Evolutionary conservation across 2,113 vertebrate genomes (phyloP).

Genomic region (Regulus satrapa): DNA sequence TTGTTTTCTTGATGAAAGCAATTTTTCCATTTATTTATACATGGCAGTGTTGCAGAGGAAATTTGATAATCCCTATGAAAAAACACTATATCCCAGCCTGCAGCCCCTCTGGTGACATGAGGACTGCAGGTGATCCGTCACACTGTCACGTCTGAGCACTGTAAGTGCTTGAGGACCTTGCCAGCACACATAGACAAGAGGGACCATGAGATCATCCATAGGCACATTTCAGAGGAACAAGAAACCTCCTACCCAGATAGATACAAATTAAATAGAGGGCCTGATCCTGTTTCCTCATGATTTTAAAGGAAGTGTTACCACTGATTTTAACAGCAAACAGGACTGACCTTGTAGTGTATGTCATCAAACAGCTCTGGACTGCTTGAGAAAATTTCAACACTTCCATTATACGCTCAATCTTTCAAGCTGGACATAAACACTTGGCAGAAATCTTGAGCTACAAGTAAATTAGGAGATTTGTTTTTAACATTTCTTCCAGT

Average conservation of each 20-base stretch:
- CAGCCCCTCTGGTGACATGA: background rate
- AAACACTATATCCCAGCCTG: background rate
- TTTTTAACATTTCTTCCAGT: conserved; percentile 9
- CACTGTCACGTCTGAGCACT: background rate
- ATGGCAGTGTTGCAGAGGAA: background rate
- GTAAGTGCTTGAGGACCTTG: background rate
- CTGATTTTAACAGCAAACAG: background rate
- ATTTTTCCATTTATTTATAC: background rate
- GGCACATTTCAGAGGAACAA: background rate
- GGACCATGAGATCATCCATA: conserved; percentile 26
- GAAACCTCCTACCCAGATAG: conserved; percentile 1
- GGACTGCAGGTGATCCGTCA: conserved; percentile 15
- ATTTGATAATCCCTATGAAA: background rate
- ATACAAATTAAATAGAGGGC: background rate
- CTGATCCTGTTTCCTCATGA: background rate
- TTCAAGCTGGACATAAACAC: conserved; percentile 38
- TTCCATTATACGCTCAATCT: background rate
- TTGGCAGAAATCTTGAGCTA: conserved; percentile 33
- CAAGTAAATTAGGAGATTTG: background rate
- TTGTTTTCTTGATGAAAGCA: background rate
- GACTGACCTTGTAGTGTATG: background rate
- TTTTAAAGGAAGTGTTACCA: background rate
- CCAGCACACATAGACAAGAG: conserved; percentile 27
- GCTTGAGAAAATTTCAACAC: conserved; percentile 3
- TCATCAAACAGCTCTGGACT: background rate